Evolutionary conservation across 2,888 invertebrate species (phyloP), one percentile per base, ranked within the genome.

Genomic region (Eupeodes latifasciatus): DNA sequence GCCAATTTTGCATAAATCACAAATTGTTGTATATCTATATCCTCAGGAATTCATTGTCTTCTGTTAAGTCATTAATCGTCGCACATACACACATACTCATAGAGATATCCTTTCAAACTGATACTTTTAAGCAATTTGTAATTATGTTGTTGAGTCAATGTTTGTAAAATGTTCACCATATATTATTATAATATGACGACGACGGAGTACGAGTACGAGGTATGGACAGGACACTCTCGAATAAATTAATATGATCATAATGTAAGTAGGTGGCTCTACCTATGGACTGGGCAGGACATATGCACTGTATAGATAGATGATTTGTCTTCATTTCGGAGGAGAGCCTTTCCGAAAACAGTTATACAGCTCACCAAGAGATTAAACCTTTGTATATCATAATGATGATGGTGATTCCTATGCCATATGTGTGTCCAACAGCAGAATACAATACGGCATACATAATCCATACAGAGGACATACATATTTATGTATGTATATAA

Each of bases 1-100:
- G 12, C n/a, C 34, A 80, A 64, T 72, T 79, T 49, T 16, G 62
- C 72, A 81, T 82, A 82, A 79, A 86, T 86, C 83, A 72, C 59
- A 59, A 62, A 66, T 69, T 78, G 53, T 40, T 62, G 16, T 27
- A 3, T 2, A 27, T 27, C 12, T 16, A 53, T 64, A 64, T 62
- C 77, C 79, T 66, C 55, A 61, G 67, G 62, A 78, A 78, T 64
- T 71, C 74, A 62, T 62, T 57, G 55, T 74, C 69, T 67, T 27
- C 11, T 14, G 19, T 10, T 57, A 47, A 57, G 19, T 59, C 72
- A 72, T 59, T 71, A 44, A 66, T 66, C 66, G 14, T 66, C 27
- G 14, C 71, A 71, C 44, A 44, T 44, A 57, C 40, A 40, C 14
- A 5, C 55, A 55, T 10, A 55, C 55, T 19, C 51, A 51, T n/a